Conservation (phyloP, 2,797 vertebrate genomes). For the Epinephelus coioides region DNA sequence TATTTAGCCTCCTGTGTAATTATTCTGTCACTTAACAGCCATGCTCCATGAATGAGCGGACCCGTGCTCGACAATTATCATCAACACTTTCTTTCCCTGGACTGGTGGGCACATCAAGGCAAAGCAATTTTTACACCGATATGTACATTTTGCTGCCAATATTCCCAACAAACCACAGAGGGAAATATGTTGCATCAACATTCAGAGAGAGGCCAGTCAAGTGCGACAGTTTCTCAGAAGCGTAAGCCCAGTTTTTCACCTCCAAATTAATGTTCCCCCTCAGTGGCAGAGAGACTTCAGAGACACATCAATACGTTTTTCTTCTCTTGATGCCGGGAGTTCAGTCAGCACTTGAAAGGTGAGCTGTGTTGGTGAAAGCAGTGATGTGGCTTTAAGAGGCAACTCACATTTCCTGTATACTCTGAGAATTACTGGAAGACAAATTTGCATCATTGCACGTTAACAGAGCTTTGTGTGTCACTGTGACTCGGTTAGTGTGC, state of each 20-base stretch:
- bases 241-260: conserved; percentile 2
- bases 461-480: not conserved
- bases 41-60: conserved; percentile 67
- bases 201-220: conserved; percentile 51
- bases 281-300: conserved; percentile 34
- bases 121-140: conserved; percentile 63
- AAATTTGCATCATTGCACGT: conserved; percentile 1
- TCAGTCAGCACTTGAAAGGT: conserved; percentile 34
- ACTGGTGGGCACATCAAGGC: conserved; percentile 43
- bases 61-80: conserved; percentile 74
- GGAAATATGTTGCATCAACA: conserved; percentile 55
- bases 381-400: conserved; percentile 16
- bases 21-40: conserved; percentile 84
- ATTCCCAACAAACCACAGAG: conserved; percentile 28
- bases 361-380: not conserved
- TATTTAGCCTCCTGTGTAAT: conserved; percentile 80
- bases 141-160: conserved; percentile 39
- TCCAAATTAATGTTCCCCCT: conserved; percentile 21
- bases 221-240: conserved; percentile 55
- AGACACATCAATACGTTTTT: conserved; percentile 29
- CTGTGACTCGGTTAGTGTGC: not conserved
- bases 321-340: conserved; percentile 30
- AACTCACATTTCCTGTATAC: not conserved
- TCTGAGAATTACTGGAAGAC: not conserved
- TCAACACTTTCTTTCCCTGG: conserved; percentile 65